Base-by-base conservation (phyloP, 2,888 invertebrate species). In the Bedellia somnulentella region DNA sequence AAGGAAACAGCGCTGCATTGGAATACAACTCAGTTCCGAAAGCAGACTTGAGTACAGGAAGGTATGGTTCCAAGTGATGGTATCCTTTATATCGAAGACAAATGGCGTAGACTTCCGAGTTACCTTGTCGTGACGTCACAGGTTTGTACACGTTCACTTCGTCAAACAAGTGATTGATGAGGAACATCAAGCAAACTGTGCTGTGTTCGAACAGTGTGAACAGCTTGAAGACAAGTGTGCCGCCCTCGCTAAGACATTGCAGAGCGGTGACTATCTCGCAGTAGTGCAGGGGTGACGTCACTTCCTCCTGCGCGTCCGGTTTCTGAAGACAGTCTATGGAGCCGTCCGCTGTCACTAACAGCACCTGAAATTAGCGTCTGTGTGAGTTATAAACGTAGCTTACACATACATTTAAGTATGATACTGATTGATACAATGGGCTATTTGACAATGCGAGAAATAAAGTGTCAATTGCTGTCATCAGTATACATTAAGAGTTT, bases 41-140 rank as follows among this genome's bases (percentile, higher is more conserved):
- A 44, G 63, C 50, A 27, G 45, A 41, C 37, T 66, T 57, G 1
- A 86, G 52, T 2, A 52, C 52, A 3, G 62, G 46, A 18, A 81
- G 42, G 43, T 68, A 78, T 1, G 60, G 58, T 4, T 53, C 47
- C 1, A 79, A 38, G n/a, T 40, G 39, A 4, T 61, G 39, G 9
- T 42, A 45, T 2, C 83, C 83, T 41, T 73, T 75, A 47, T 80
- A 89, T 13, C 75, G 68, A 15, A 83, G 52, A 45, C 89, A 90
- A 15, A 96, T 71, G 0, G 93, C 80, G 51, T 97, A 97, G 0
- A 90, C 82, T 63, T 97, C 97, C 0, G 96, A 96, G 61, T 97
- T 97, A 5, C 96, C 96, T 48, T 89, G 86, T 51, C 93, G 91
- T n/a, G 96, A 96, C 0, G 92, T 90, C 1, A 84, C 86, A 0